phyloP scores from a whole-genome alignment of 2,797 vertebrate species.

The Xenopus petersii region DNA sequence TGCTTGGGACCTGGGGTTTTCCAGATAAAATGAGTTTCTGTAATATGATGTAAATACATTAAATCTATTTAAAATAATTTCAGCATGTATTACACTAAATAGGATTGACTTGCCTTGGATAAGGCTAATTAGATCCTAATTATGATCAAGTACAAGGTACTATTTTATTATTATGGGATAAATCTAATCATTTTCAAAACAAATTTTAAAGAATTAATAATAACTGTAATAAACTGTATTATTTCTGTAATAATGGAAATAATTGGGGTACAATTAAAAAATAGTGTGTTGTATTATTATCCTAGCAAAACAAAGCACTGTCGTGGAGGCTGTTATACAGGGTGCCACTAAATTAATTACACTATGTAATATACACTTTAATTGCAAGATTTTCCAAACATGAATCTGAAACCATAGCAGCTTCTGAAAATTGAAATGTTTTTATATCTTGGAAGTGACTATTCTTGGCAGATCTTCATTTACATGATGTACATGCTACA shows the following conservation, averaged over 20 bases:
- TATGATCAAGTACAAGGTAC: no score
- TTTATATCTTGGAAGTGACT: background rate
- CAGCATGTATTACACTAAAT: no score
- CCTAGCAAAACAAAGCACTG: background rate
- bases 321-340: conserved; percentile 38
- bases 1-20: no score
- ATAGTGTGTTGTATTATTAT: background rate
- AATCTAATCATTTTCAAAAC: no score
- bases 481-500: conserved; percentile 38
- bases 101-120: no score
- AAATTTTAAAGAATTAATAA: background rate
- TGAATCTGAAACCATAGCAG: conserved; percentile 21
- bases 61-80: no score
- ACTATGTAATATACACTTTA: conserved; percentile 43
- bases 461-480: conserved; percentile 4
- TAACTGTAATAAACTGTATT: background rate
- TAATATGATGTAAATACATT: no score
- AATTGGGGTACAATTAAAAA: conserved; percentile 4
- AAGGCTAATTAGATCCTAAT: no score
- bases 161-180: no score
- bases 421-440: conserved; percentile 29
- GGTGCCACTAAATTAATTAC: conserved; percentile 45
- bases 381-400: conserved; percentile 39
- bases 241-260: conserved; percentile 1
- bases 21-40: no score